A percentile compares a stretch with the other conserved stretches of the same genome.
These are phyloP conservation scores for Polydrusus tereticollis DNA, from an alignment of 2,888 invertebrate genomes.

Conservation along the genomic window DNA sequence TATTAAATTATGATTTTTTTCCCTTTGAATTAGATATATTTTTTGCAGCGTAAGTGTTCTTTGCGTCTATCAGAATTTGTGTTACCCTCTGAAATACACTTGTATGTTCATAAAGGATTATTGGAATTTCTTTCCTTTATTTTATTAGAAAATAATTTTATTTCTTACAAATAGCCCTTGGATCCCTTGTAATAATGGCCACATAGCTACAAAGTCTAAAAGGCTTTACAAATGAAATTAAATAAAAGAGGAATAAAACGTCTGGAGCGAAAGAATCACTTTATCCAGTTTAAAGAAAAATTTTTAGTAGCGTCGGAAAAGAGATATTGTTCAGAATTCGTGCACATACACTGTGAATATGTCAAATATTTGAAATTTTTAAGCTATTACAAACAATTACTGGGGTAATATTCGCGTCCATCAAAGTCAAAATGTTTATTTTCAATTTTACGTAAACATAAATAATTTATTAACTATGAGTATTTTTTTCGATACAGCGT, in stretches of 20 bases:
- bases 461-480: too few relatives aligned
- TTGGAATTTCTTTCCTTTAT: conserved; percentile 31
- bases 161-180: conserved; percentile 25
- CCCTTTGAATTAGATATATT: too few relatives aligned
- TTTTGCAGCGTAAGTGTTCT: background rate
- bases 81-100: conserved; percentile 16
- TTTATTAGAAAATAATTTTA: conserved; percentile 35
- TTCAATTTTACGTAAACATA: too few relatives aligned
- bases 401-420: too few relatives aligned
- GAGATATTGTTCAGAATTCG: background rate
- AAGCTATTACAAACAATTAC: too few relatives aligned
- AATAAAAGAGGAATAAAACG: conserved; percentile 8
- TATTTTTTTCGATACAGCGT: too few relatives aligned
- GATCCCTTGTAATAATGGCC: conserved; percentile 14
- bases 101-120: conserved; percentile 34
- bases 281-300: conserved; percentile 1
- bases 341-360: too few relatives aligned
- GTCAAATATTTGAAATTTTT: too few relatives aligned
- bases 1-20: too few relatives aligned
- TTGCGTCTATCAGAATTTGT: background rate
- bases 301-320: background rate
- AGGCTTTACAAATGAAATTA: conserved; percentile 15
- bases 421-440: too few relatives aligned
- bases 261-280: conserved; percentile 15
- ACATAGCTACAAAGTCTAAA: conserved; percentile 18